phyloP scores from a whole-genome alignment of 2,797 vertebrate species.

The Bovichtus diacanthus region DNA sequence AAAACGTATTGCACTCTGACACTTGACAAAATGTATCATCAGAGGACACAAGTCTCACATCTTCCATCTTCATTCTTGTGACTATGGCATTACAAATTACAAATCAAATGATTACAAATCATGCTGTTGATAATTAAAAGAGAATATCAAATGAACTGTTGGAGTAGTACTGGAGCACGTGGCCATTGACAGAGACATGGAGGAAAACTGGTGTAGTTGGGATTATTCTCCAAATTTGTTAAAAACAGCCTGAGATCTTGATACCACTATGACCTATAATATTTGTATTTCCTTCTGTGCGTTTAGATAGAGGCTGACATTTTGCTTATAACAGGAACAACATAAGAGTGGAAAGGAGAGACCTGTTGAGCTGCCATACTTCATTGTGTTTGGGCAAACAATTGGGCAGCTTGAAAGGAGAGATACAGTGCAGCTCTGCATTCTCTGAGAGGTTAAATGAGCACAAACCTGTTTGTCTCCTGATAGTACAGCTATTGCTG shows the following conservation, averaged over 20 bases:
- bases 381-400: conserved; percentile 44
- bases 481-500: conserved; percentile 53
- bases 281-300: neutral
- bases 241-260: neutral
- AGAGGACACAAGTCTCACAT: neutral
- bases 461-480: conserved; percentile 56
- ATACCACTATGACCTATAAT: neutral
- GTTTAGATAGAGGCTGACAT: conserved; percentile 14
- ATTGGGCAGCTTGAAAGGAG: conserved; percentile 44
- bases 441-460: conserved; percentile 59
- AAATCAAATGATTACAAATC: neutral
- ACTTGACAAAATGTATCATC: neutral
- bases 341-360: conserved; percentile 1
- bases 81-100: no score
- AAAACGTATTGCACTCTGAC: conserved; percentile 1
- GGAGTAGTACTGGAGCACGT: neutral
- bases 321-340: conserved; percentile 13
- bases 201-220: neutral
- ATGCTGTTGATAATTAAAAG: neutral
- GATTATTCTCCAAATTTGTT: neutral
- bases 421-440: conserved; percentile 48
- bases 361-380: conserved; percentile 49
- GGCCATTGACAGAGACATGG: no score
- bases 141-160: neutral
- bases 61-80: neutral